A percentile compares a stretch with the other conserved stretches of the same genome.
These are phyloP conservation scores for Silvanus unidentatus DNA, from an alignment of 2,888 invertebrate species.

Conservation along the genomic window DNA sequence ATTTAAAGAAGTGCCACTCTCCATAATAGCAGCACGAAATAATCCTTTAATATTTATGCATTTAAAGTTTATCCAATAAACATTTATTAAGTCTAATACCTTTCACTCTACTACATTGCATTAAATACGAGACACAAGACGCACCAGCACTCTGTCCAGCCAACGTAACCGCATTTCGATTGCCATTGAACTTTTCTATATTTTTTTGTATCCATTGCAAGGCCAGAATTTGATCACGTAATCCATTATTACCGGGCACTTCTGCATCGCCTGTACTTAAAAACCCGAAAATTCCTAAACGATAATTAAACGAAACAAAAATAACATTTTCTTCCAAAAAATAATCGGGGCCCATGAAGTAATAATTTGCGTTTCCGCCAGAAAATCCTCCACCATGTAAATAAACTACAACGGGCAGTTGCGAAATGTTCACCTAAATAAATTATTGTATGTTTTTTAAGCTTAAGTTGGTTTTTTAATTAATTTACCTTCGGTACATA, in stretches of 20 bases:
- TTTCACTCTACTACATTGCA: conserved; percentile 14
- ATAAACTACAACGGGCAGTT: conserved; percentile 9
- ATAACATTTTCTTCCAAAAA: conserved; percentile 15
- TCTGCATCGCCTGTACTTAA: conserved; percentile 18
- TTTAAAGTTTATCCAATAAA: conserved; percentile 17
- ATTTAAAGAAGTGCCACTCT: conserved; percentile 27
- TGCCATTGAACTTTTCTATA: conserved; percentile 18
- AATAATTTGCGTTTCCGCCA: conserved; percentile 8
- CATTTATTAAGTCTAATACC: conserved; percentile 23
- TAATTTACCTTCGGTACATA: conserved; percentile 5
- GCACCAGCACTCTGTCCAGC: conserved; percentile 23
- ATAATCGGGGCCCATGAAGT: conserved; percentile 9
- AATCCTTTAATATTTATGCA: conserved; percentile 21
- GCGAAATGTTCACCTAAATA: background rate
- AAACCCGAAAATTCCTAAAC: conserved; percentile 19
- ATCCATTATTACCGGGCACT: conserved; percentile 17
- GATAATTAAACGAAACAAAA: conserved; percentile 16
- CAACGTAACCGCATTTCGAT: conserved; percentile 17
- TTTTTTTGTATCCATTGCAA: conserved; percentile 20
- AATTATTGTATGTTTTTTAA: background rate
- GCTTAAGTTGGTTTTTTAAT: background rate
- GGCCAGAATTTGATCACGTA: conserved; percentile 22
- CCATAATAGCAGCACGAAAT: conserved; percentile 27
- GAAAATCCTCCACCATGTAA: conserved; percentile 17
- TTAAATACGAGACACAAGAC: conserved; percentile 17